A percentile compares a stretch with the other conserved stretches of the same genome.
Evolutionary conservation across 2,113 vertebrate genomes (phyloP).

Genomic region (Daubentonia madagascariensis): DNA sequence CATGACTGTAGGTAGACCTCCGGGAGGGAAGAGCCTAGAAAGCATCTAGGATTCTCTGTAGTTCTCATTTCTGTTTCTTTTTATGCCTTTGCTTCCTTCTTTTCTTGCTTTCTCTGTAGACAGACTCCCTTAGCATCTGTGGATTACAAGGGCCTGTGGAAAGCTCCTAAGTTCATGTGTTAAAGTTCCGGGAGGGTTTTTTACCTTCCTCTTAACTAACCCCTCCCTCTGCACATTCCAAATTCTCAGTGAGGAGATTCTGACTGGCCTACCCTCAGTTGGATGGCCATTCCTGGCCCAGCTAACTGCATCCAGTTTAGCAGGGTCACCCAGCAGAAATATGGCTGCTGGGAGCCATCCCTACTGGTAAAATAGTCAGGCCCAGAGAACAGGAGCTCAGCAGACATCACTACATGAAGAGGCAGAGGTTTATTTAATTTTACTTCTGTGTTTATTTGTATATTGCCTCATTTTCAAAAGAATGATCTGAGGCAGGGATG

Average conservation of each 20-base stretch:
- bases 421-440: neutral
- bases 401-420: neutral
- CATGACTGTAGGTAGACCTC: neutral
- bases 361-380: neutral
- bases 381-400: neutral
- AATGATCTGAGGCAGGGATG: neutral
- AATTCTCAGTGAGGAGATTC: neutral
- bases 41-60: neutral
- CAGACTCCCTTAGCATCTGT: neutral
- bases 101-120: neutral
- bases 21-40: neutral
- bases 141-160: neutral
- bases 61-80: neutral
- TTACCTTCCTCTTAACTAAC: neutral
- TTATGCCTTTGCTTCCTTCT: neutral
- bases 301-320: neutral
- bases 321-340: neutral
- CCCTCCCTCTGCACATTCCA: neutral
- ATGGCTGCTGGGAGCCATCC: neutral
- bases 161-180: neutral
- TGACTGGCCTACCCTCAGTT: neutral
- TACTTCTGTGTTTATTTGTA: neutral
- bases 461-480: conserved; percentile 22
- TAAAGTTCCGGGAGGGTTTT: neutral
- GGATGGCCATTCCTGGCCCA: neutral